Evolutionary conservation across 2,888 invertebrate genomes (phyloP), one percentile per base, ranked within the genome.

Genomic region (Geophilus truncorum): DNA sequence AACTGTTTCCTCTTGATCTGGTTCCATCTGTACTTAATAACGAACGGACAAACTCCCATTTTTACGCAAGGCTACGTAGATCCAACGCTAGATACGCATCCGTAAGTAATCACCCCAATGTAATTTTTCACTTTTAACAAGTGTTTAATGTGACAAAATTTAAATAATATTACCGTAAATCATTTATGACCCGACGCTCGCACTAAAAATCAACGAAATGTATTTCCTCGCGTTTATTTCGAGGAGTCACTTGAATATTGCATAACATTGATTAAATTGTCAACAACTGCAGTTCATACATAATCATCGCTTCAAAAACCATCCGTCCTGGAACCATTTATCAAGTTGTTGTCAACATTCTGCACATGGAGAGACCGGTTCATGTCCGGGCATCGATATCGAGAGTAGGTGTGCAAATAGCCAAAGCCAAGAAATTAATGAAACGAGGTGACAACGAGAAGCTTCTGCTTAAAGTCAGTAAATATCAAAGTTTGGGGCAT

Each of bases 371-470:
- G 79, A 89, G 93, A 81, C 93, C 94, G 51, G 91, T 97, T 86
- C 93, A 93, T 0, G 92, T 97, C 0, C 90, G 94, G 82, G 93
- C 96, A 0, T 94, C 96, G 79, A 94, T 97, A 83, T 93, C 94
- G 82, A 91, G 95, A 84, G 93, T 96, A 86, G 94, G 95, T 0
- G 95, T 96, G 0, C 96, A 96, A 87, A 91, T 97, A 83, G 91
- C 93, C n/a, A 92, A 93, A 23, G 93, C 95, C 83, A 91, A 90
- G 82, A 92, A 94, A 86, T 91, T 92, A 82, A 93, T 96, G 0
- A 94, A 94, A 84, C 92, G 94, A 84, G 94, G 94, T 40, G 93
- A 96, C 62, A 93, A 94, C 0, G 95, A 95, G 87, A 94, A 94
- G 15, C 88, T 98, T 83, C 91, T 96, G 85, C 92, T 97, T 91